Conservation (phyloP, 2,888 invertebrate species). For the Deilephila porcellus region DNA sequence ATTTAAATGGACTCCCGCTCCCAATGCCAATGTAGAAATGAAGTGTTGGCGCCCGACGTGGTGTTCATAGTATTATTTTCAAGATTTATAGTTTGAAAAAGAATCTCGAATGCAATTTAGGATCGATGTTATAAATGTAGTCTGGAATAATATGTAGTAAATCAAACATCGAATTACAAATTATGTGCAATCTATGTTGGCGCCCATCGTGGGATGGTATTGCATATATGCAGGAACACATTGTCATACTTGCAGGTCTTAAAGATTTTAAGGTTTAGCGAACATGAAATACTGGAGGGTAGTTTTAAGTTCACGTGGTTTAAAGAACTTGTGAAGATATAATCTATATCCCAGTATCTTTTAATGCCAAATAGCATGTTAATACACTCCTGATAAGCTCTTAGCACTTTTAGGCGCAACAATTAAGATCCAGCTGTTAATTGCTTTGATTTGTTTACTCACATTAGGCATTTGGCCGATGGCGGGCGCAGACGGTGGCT, state of each 20-base stretch:
- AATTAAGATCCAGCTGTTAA: background rate
- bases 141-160: background rate
- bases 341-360: too few species aligned
- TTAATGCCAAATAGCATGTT: too few species aligned
- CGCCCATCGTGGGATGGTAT: constrained; percentile 19
- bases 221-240: background rate
- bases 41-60: constrained; percentile 63
- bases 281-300: background rate
- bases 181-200: background rate
- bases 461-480: constrained; percentile 54
- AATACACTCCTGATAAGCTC: too few species aligned
- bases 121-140: background rate
- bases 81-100: constrained; percentile 2
- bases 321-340: too few species aligned
- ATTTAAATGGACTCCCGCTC: constrained; percentile 57
- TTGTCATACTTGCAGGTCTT: too few species aligned
- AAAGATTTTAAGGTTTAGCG: background rate
- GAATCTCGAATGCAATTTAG: background rate
- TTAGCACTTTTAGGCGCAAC: too few species aligned
- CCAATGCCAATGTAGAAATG: constrained; percentile 42
- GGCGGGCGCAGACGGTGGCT: constrained; percentile 53
- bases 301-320: background rate
- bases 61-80: constrained; percentile 28
- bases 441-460: constrained; percentile 48
- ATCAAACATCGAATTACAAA: too few species aligned